These are phyloP conservation scores for Stramonita haemastoma DNA, from an alignment of 2,888 invertebrate species.

Conservation along the genomic window DNA sequence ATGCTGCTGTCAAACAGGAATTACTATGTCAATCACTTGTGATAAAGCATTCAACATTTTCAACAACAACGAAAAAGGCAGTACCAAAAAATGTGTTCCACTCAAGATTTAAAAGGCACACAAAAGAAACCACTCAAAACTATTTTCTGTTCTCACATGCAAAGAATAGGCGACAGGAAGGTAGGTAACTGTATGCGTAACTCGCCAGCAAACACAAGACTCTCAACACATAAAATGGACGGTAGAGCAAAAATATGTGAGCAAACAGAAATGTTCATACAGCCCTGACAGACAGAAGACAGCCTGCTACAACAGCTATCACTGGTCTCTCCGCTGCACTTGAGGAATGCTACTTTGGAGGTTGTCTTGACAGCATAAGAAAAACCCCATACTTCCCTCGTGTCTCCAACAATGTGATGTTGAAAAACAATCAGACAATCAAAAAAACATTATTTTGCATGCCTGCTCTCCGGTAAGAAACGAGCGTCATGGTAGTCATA, in stretches of 20 bases:
- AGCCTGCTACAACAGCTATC: not conserved
- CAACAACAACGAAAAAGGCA: no score
- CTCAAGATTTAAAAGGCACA: no score
- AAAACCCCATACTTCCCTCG: not conserved
- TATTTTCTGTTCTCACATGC: not conserved
- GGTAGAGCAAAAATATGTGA: not conserved
- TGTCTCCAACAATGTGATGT: no score
- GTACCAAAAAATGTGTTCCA: not conserved
- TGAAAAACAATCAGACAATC: no score
- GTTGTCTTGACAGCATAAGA: not conserved
- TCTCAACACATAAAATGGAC: not conserved
- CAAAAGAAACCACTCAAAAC: not conserved
- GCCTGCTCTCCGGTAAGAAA: not conserved
- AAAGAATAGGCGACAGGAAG: not conserved
- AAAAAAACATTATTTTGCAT: no score
- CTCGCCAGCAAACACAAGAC: no score
- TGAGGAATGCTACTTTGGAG: not conserved
- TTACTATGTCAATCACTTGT: no score
- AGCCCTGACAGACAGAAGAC: slow-evolving; percentile 2
- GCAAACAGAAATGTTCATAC: not conserved
- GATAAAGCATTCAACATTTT: not conserved
- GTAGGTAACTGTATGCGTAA: no score
- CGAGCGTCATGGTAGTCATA: not conserved
- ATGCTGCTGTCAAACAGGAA: no score
- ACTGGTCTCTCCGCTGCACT: not conserved